These are phyloP conservation scores for Pedionomus torquatus DNA, from an alignment of 2,113 vertebrate species.

Conservation along the genomic window DNA sequence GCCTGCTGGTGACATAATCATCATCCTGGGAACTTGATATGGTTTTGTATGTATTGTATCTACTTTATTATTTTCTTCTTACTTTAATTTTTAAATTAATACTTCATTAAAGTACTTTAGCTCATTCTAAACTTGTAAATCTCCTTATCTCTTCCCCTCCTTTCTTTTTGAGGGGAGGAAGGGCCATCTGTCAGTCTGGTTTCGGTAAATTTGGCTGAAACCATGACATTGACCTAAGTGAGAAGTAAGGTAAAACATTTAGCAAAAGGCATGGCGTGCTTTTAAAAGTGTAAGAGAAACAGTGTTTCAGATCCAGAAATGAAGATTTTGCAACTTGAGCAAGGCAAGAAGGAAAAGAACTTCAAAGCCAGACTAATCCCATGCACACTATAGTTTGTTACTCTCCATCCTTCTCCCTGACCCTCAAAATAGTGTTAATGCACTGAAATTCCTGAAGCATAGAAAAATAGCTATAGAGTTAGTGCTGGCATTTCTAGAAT, in stretches of 20 bases:
- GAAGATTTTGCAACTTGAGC: background rate
- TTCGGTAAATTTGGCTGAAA: too few species aligned
- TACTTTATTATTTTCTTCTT: too few species aligned
- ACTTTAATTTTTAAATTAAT: too few species aligned
- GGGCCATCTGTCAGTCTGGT: too few species aligned
- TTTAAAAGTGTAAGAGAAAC: background rate
- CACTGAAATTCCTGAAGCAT: conserved; percentile 18
- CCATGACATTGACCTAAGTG: background rate
- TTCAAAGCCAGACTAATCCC: conserved; percentile 12
- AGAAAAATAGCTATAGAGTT: background rate
- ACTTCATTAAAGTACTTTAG: too few species aligned
- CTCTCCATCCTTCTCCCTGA: background rate
- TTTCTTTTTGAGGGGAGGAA: too few species aligned
- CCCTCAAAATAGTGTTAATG: conserved; percentile 63
- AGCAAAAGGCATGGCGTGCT: background rate
- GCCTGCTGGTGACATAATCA: too few species aligned
- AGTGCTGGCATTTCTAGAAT: conserved; percentile 65
- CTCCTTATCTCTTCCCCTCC: too few species aligned
- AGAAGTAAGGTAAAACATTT: background rate
- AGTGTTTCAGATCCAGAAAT: background rate
- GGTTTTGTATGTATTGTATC: too few species aligned
- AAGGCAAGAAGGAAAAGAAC: background rate
- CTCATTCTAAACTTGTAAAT: too few species aligned
- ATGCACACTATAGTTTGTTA: conserved; percentile 25
- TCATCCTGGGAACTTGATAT: too few species aligned